These are phyloP conservation scores for Sciurus vulgaris DNA, from an alignment of 2,797 vertebrate genomes.

Conservation along the genomic window DNA sequence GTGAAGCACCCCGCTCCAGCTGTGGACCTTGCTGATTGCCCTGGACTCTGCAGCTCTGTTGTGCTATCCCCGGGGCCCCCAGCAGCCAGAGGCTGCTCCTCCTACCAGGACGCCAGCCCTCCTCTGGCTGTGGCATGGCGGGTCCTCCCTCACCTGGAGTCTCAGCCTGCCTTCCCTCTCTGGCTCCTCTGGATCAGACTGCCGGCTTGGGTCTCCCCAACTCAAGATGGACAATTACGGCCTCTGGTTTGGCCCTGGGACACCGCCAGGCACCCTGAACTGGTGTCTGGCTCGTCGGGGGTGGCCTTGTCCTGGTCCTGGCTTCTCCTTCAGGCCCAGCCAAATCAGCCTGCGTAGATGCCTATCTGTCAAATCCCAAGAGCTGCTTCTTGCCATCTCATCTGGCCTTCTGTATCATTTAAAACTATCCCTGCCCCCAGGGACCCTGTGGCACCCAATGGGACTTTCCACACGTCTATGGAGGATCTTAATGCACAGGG, in stretches of 20 bases:
- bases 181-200: not conserved
- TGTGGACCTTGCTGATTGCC: fast-evolving
- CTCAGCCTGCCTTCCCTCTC: not conserved
- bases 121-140: no score
- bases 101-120: not conserved
- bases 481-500: not conserved
- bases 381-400: no score
- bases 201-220: not conserved
- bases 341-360: not conserved
- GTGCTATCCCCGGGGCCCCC: not conserved
- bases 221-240: not conserved
- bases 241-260: no score
- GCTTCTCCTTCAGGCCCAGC: no score
- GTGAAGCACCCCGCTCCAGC: no score
- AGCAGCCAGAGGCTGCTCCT: not conserved
- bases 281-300: not conserved
- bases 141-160: not conserved
- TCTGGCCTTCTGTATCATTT: not conserved
- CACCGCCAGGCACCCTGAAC: not conserved
- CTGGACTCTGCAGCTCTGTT: not conserved
- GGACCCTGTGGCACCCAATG: not conserved
- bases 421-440: not conserved
- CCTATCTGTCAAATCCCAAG: fast-evolving
- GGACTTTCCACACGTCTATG: not conserved
- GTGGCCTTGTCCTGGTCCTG: not conserved